Conservation (phyloP, 2,797 vertebrate genomes). For the Coreius guichenoti region DNA sequence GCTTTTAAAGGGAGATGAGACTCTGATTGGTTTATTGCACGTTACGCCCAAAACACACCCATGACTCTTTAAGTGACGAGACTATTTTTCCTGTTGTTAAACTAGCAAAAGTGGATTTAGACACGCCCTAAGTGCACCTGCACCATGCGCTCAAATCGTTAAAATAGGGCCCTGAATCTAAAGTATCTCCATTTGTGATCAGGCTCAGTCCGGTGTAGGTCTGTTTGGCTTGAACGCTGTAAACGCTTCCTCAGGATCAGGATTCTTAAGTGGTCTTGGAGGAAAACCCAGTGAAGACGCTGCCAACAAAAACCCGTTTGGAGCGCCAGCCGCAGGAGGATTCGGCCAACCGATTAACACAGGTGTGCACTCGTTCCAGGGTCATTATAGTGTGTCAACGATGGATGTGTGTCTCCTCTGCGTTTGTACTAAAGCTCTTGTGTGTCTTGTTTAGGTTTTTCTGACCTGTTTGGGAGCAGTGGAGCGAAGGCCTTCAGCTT, state of each 20-base stretch:
- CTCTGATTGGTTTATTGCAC: no score
- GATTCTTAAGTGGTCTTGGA: conserved; percentile 95
- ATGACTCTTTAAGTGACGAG: no score
- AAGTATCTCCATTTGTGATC: background rate
- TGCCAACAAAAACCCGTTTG: conserved; percentile 95
- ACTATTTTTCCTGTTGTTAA: no score
- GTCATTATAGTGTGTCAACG: no score
- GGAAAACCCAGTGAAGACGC: conserved; percentile 96
- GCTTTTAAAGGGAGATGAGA: no score
- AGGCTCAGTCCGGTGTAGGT: conserved; percentile 76
- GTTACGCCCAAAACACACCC: no score
- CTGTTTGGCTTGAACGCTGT: conserved; percentile 84
- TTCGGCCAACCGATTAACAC: conserved; percentile 82
- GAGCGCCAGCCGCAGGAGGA: conserved; percentile 77
- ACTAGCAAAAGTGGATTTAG: no score
- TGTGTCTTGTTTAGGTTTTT: conserved; percentile 72
- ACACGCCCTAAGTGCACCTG: no score
- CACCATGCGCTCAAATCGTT: no score
- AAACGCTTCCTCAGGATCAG: conserved; percentile 73
- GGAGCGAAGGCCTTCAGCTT: conserved; percentile 90
- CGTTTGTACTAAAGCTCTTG: background rate
- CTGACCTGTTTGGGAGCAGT: conserved; percentile 88
- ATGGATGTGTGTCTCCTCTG: background rate
- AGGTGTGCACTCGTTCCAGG: conserved; percentile 62
- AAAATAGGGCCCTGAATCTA: no score